These are phyloP conservation scores for Drosophila lacteicornis DNA, from an alignment of 1,140 invertebrate genomes.

Conservation along the genomic window DNA sequence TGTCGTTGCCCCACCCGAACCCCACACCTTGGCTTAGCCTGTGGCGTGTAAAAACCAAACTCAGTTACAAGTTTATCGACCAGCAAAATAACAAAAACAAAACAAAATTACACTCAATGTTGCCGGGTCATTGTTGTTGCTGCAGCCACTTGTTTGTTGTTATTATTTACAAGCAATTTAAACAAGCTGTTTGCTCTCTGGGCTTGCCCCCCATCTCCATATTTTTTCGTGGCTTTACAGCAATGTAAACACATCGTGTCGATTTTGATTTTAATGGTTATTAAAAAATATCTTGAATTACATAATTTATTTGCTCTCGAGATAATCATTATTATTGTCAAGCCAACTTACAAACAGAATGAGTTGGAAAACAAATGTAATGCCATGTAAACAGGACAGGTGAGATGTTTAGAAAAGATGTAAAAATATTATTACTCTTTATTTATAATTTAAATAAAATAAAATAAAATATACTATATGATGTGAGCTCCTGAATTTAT, in stretches of 20 bases:
- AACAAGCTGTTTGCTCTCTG: slow-evolving; percentile 65
- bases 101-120: slow-evolving; percentile 46
- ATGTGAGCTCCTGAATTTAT: too few species aligned
- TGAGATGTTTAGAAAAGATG: too few species aligned
- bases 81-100: slow-evolving; percentile 26
- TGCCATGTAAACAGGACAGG: neutral
- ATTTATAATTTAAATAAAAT: neutral
- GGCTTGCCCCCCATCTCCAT: slow-evolving; percentile 11
- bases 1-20: slow-evolving; percentile 5
- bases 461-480: neutral
- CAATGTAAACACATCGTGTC: slow-evolving; percentile 51
- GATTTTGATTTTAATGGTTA: slow-evolving; percentile 35
- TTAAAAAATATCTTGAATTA: slow-evolving; percentile 7
- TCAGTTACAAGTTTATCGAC: slow-evolving; percentile 64
- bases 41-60: slow-evolving; percentile 56
- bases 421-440: neutral
- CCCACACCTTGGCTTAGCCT: slow-evolving; percentile 14
- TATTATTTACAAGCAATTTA: slow-evolving; percentile 75
- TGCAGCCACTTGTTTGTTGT: slow-evolving; percentile 39
- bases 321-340: slow-evolving; percentile 8
- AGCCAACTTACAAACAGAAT: neutral
- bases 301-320: slow-evolving; percentile 14
- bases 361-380: slow-evolving; percentile 3
- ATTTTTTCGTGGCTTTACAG: slow-evolving; percentile 56
- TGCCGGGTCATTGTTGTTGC: slow-evolving; percentile 61